These are phyloP conservation scores for Diabrotica undecimpunctata DNA, from an alignment of 1,140 invertebrate genomes.

Conservation along the genomic window DNA sequence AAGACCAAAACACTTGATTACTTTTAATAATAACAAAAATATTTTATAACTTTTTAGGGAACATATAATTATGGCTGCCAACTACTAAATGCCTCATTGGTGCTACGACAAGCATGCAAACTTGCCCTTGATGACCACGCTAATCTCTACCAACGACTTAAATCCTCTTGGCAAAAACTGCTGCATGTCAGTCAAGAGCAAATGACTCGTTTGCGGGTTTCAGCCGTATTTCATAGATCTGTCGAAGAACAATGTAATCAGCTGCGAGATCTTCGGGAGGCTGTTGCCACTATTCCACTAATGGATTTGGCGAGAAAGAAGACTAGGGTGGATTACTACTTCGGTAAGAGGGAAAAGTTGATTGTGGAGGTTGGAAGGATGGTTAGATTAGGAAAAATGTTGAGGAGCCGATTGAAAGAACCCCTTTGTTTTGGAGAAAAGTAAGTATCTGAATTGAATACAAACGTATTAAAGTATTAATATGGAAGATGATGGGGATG, in stretches of 20 bases:
- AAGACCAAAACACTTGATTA: too few relatives aligned
- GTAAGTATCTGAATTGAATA: conserved; percentile 22
- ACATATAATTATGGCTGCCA: conserved; percentile 78
- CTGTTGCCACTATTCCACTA: conserved; percentile 48
- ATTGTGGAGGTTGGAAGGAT: conserved; percentile 71
- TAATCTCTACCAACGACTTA: conserved; percentile 54
- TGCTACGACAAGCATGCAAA: conserved; percentile 70
- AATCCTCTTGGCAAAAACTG: conserved; percentile 67
- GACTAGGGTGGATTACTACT: conserved; percentile 49
- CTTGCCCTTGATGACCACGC: conserved; percentile 58
- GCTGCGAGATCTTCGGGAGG: conserved; percentile 54
- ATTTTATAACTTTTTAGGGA: conserved; percentile 51
- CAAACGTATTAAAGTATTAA: neutral
- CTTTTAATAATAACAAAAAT: neutral
- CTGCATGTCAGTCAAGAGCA: conserved; percentile 71
- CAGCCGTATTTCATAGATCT: conserved; percentile 70
- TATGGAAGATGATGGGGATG: neutral
- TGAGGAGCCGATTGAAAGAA: conserved; percentile 65
- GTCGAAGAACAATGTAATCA: conserved; percentile 66
- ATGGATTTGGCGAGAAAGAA: conserved; percentile 41
- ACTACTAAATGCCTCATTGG: conserved; percentile 68
- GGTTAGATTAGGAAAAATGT: conserved; percentile 64
- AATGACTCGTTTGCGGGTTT: conserved; percentile 70
- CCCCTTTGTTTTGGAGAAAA: conserved; percentile 35
- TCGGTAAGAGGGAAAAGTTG: conserved; percentile 63